Conservation (phyloP, 1,140 invertebrate genomes). For the Sipha flava region DNA sequence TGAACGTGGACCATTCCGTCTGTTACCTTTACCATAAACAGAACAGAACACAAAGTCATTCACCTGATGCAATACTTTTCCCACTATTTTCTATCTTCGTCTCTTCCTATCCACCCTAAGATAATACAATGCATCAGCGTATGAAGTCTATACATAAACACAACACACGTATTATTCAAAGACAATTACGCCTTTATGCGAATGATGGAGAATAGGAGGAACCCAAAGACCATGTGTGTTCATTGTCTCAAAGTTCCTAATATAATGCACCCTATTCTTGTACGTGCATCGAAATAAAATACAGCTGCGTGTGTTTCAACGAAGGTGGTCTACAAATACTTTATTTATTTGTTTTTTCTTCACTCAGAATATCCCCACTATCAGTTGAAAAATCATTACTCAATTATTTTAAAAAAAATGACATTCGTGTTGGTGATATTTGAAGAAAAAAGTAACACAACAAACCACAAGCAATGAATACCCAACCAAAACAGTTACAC, state of each 20-base stretch:
- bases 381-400: neutral
- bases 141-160: neutral
- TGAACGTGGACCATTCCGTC: neutral
- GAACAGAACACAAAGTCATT: slow-evolving; percentile 3
- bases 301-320: neutral
- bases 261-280: neutral
- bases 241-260: slow-evolving; percentile 14
- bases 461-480: neutral
- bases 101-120: neutral
- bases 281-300: neutral
- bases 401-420: neutral
- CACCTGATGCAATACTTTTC: neutral
- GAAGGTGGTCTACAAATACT: slow-evolving; percentile 12
- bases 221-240: neutral
- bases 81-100: neutral
- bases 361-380: neutral
- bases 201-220: neutral
- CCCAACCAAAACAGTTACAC: neutral
- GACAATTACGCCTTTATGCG: slow-evolving; percentile 15
- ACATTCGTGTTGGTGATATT: neutral
- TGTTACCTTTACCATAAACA: slow-evolving; percentile 10
- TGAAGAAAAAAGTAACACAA: neutral
- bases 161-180: neutral
- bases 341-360: slow-evolving; percentile 1
- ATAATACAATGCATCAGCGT: neutral